Base-by-base conservation (phyloP, 2,113 vertebrate genomes). In the Morone saxatilis region DNA sequence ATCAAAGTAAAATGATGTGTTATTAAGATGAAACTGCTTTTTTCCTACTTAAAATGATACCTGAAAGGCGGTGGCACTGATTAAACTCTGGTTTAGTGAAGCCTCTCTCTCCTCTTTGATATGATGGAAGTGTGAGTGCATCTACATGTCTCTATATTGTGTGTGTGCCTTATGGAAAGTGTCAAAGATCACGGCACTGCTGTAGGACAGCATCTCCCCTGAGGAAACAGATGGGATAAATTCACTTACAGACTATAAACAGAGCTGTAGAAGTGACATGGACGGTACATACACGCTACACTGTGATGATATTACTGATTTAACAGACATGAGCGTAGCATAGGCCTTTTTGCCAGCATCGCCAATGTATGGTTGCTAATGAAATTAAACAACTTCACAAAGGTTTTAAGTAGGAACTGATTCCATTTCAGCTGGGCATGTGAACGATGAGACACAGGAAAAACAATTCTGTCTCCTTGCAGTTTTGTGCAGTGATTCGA, bases 141-240 rank as follows among this genome's bases (percentile, higher is more conserved):
- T 83, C 57, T 60, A 68, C 60, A 78, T n/a, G 61, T 88, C 71
- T 92, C 73, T 81, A 83, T 85, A 81, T 82, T 83, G 71, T 60
- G 61, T 71, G 50, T 71, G 50, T 5, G 78, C 87, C 86, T 87
- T 89, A 90, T 90, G 86, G 84, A 85, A 81, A 84, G 87, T 84
- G 87, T 88, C 85, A 89, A 89, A 92, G 92, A 91, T 91, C 90
- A 92, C 17, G 25, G 74, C 71, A 60, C 57, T 86, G 89, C 81
- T 92, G 91, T 88, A 87, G 89, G 90, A 93, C 92, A 91, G 83
- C 78, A 61, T 62, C 82, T 57, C 91, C 87, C 88, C 83, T 54
- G 90, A 88, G 91, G 90, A 81, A 94, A 92, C 90, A 92, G 92
- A 94, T 92, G 89, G 89, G 74, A 82, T 81, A 78, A 71, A 89